A percentile compares a stretch with the other conserved stretches of the same genome.
Evolutionary conservation across 2,888 invertebrate species (phyloP).

Genomic region (Plagiodera versicolora): DNA sequence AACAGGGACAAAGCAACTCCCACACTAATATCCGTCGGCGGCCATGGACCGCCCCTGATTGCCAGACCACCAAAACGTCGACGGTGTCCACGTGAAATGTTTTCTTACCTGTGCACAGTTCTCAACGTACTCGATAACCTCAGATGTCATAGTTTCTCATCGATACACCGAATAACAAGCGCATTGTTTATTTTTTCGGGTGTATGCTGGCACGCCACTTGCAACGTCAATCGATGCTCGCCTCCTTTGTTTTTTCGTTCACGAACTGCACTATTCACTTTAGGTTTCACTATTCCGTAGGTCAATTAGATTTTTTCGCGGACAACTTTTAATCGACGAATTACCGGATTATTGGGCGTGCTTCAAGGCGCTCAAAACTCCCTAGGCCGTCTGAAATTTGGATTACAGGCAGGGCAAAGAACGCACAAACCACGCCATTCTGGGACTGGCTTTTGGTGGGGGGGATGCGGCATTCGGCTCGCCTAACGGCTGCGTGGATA

Average conservation of each 20-base stretch:
- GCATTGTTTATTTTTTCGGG: conserved; percentile 33
- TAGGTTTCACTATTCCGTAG: conserved; percentile 17
- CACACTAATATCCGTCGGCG: conserved; percentile 38
- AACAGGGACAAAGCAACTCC: conserved; percentile 43
- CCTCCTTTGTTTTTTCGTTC: conserved; percentile 21
- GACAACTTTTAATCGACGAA: conserved; percentile 31
- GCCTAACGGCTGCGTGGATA: conserved; percentile 33
- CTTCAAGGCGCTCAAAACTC: conserved; percentile 35
- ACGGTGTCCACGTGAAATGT: conserved; percentile 18
- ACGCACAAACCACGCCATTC: conserved; percentile 55
- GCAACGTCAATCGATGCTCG: conserved; percentile 34
- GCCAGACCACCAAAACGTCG: conserved; percentile 16
- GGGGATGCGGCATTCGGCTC: conserved; percentile 37
- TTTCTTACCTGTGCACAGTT: conserved; percentile 46
- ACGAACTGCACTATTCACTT: conserved; percentile 16
- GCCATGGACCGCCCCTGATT: conserved; percentile 39
- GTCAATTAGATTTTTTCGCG: conserved; percentile 21
- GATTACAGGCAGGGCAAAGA: conserved; percentile 54
- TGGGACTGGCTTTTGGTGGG: conserved; percentile 48
- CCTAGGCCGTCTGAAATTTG: conserved; percentile 39
- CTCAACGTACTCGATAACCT: conserved; percentile 46
- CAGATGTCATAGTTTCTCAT: conserved; percentile 34
- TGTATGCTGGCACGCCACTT: conserved; percentile 32
- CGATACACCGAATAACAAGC: conserved; percentile 26
- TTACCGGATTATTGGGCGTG: conserved; percentile 36